Evolutionary conservation across 2,797 vertebrate genomes (phyloP).

Genomic region (Falco biarmicus): DNA sequence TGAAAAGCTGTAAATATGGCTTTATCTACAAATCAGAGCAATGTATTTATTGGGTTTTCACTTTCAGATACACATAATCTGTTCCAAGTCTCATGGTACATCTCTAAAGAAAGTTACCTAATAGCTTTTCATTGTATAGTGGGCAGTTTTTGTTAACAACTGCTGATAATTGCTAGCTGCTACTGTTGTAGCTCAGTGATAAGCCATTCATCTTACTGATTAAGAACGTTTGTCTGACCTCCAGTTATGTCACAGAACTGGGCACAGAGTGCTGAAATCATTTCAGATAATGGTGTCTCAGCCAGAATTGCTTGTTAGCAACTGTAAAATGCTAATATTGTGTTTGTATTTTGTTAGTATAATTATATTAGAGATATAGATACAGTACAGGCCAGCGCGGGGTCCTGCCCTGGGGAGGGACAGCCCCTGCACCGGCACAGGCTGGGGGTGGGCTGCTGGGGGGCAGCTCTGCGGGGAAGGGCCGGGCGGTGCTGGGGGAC

Average conservation of each 20-base stretch:
- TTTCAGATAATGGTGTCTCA: neutral
- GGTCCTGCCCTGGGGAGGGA: too few species aligned
- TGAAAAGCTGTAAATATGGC: neutral
- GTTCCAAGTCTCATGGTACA: neutral
- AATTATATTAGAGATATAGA: neutral
- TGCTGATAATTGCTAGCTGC: neutral
- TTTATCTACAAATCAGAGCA: neutral
- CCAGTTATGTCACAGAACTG: neutral
- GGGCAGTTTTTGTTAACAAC: neutral
- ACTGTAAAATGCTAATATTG: neutral
- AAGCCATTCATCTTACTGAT: neutral
- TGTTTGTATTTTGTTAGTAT: neutral
- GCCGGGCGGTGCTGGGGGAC: too few species aligned
- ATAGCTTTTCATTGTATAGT: neutral
- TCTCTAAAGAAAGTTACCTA: neutral
- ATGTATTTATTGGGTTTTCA: neutral
- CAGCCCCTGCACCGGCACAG: too few species aligned
- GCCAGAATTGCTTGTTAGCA: neutral
- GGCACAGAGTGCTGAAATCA: neutral
- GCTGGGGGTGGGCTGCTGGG: too few species aligned
- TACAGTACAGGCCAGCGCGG: too few species aligned
- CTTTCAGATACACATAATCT: neutral
- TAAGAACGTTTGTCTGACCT: neutral
- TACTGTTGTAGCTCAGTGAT: neutral
- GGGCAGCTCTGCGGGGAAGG: too few species aligned